These are phyloP conservation scores for Rhadinocentrus ornatus DNA, from an alignment of 2,797 vertebrate genomes.

Conservation along the genomic window DNA sequence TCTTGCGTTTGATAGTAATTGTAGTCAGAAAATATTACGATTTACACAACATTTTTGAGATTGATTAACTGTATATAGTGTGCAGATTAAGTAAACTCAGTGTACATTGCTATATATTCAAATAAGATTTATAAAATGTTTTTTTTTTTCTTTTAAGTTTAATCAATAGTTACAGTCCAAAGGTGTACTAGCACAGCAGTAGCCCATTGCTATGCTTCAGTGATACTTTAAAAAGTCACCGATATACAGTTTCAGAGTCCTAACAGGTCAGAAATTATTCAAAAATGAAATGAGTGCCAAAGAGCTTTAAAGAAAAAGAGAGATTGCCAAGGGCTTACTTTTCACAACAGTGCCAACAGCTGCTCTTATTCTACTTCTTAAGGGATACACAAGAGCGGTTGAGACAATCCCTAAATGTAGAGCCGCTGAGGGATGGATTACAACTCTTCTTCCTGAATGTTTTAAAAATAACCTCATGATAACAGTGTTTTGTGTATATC, in stretches of 20 bases:
- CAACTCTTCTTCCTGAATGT: constrained; percentile 34
- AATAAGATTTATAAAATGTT: constrained; percentile 18
- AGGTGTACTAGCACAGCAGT: constrained; percentile 67
- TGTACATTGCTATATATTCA: background rate
- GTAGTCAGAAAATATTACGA: background rate
- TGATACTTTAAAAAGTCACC: constrained; percentile 70
- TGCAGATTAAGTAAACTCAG: background rate
- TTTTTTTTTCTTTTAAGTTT: constrained; percentile 16
- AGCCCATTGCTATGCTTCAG: constrained; percentile 47
- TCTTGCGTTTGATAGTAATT: background rate
- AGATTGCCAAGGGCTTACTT: constrained; percentile 64
- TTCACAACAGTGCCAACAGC: constrained; percentile 69
- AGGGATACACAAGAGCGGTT: constrained; percentile 50
- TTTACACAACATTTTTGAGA: too few species aligned
- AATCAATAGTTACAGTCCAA: constrained; percentile 45
- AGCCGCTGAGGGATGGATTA: constrained; percentile 54
- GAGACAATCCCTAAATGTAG: constrained; percentile 65
- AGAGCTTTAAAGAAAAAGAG: constrained; percentile 66
- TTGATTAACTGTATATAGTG: background rate
- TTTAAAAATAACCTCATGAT: constrained; percentile 10
- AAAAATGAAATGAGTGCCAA: constrained; percentile 69
- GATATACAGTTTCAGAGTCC: constrained; percentile 76
- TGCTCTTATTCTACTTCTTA: constrained; percentile 69
- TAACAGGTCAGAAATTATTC: constrained; percentile 72
- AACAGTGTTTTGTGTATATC: background rate